phyloP scores from a whole-genome alignment of 2,113 vertebrate genomes.

The Butorides virescens region DNA sequence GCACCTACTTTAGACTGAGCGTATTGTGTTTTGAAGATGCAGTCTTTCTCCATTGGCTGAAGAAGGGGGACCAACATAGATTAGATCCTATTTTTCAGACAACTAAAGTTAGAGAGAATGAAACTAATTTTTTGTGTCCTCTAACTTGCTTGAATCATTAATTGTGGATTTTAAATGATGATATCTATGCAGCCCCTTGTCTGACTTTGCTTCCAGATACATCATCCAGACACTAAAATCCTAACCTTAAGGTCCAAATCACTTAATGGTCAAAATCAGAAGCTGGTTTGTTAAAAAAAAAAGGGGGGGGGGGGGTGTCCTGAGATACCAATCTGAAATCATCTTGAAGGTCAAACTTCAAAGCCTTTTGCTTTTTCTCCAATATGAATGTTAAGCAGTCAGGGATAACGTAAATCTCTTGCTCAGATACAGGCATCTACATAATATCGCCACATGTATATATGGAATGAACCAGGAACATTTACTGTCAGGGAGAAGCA shows the following conservation, averaged over 20 bases:
- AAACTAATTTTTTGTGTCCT: not conserved
- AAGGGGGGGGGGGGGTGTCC: not conserved
- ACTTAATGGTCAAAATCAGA: not conserved
- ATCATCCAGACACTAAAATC: not conserved
- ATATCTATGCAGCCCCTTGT: not conserved
- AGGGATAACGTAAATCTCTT: not conserved
- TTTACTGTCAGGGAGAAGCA: not conserved
- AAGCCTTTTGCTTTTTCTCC: not conserved
- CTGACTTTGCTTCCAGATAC: not conserved
- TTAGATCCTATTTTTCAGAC: not conserved
- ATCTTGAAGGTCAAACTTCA: not conserved
- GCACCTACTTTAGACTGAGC: not conserved
- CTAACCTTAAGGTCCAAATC: not conserved
- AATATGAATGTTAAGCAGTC: not conserved
- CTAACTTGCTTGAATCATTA: not conserved
- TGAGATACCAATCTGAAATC: not conserved
- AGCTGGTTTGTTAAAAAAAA: not conserved
- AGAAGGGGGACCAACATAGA: not conserved
- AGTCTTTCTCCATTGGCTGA: not conserved
- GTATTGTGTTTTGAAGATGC: not conserved
- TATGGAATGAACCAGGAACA: not conserved
- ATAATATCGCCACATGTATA: not conserved
- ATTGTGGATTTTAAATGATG: not conserved
- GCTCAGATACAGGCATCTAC: not conserved
- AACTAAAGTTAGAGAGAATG: not conserved